Percentiles rank a stretch among this genome's conserved stretches.
Conservation (phyloP, 2,797 vertebrate species). For the Stomatorhinus walkeri region DNA sequence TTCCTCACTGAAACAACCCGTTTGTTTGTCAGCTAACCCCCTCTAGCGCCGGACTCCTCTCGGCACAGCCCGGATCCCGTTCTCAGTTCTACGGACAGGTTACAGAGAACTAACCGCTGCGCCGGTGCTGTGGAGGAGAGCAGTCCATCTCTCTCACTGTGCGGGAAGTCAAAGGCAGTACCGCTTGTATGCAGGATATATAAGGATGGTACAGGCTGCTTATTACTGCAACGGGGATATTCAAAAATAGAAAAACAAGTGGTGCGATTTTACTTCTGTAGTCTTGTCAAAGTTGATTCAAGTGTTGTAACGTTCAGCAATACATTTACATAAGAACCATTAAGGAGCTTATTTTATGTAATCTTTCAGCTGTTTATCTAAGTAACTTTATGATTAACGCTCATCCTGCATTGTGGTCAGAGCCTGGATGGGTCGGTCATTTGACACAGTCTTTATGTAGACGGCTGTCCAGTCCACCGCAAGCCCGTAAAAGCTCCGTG, state of each 20-base stretch:
- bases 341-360: neutral
- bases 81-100: neutral
- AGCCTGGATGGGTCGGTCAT: neutral
- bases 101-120: neutral
- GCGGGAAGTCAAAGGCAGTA: neutral
- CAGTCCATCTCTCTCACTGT: neutral
- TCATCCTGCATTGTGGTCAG: neutral
- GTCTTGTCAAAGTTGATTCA: conserved; percentile 2
- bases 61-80: conserved; percentile 43
- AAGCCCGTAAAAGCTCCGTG: neutral
- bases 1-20: neutral
- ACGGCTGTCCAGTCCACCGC: neutral
- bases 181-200: neutral
- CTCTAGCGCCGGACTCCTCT: conserved; percentile 59
- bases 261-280: neutral
- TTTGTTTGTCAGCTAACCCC: conserved; percentile 64
- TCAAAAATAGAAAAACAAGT: neutral
- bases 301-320: neutral
- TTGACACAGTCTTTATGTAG: neutral
- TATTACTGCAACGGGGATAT: neutral
- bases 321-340: neutral
- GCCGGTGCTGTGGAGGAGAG: neutral
- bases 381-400: neutral
- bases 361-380: neutral
- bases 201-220: neutral